A percentile compares a stretch with the other conserved stretches of the same genome.
Evolutionary conservation across 2,797 vertebrate species (phyloP).

Genomic region (Sitta carolinensis): DNA sequence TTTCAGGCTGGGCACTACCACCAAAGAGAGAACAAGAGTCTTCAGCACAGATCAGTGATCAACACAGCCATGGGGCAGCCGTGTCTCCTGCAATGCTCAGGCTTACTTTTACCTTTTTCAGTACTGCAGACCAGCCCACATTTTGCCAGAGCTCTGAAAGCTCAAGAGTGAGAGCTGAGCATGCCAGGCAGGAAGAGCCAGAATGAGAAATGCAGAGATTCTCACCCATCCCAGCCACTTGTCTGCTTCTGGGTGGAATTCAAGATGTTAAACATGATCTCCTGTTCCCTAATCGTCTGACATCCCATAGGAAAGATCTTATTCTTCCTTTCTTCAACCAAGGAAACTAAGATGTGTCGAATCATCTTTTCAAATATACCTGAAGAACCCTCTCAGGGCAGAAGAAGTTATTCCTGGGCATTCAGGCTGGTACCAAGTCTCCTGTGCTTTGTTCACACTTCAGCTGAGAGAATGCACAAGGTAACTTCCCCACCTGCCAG

Average conservation of each 20-base stretch:
- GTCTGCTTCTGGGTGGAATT: background rate
- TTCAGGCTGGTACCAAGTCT: background rate
- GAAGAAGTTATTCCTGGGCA: background rate
- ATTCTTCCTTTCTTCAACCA: background rate
- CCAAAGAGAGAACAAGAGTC: background rate
- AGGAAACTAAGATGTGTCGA: background rate
- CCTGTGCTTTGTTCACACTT: background rate
- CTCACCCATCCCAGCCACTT: background rate
- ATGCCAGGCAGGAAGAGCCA: background rate
- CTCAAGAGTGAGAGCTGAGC: background rate
- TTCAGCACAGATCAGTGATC: background rate
- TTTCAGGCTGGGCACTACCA: background rate
- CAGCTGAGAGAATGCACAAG: background rate
- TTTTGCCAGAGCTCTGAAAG: background rate
- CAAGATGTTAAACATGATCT: background rate
- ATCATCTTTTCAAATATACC: background rate
- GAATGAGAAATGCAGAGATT: background rate
- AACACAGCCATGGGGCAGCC: accelerated
- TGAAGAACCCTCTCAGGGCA: background rate
- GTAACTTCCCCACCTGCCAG: background rate
- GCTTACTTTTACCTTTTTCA: background rate
- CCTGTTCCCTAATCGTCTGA: background rate
- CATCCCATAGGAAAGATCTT: background rate
- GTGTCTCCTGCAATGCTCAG: background rate
- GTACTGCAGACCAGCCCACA: background rate